Conservation (phyloP, 2,113 vertebrate genomes). For the Amblyopsis rosae region DNA sequence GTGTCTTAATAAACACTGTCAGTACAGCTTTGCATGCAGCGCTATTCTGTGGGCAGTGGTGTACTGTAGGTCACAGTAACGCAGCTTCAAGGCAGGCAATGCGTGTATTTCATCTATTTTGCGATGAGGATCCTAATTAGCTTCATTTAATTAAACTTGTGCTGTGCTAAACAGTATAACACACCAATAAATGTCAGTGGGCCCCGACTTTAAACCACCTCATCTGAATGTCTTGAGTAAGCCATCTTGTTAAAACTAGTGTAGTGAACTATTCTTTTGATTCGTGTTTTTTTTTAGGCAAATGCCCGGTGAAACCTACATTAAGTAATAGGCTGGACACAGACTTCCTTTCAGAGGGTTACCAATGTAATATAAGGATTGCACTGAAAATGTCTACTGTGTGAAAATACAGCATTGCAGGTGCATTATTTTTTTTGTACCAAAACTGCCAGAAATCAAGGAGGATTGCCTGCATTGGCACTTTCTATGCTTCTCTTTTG, state of each 20-base stretch:
- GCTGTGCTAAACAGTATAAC: constrained; percentile 43
- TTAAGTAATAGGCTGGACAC: neutral
- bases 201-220: constrained; percentile 24
- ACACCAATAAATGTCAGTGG: constrained; percentile 46
- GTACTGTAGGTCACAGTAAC: constrained; percentile 25
- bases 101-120: constrained; percentile 34
- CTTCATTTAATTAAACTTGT: constrained; percentile 53
- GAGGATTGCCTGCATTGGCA: neutral
- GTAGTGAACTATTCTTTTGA: neutral
- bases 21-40: constrained; percentile 14
- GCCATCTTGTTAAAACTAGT: constrained; percentile 18
- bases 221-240: constrained; percentile 38
- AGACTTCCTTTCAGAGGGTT: constrained; percentile 17
- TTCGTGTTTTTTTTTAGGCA: too few species aligned
- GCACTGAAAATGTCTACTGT: neutral
- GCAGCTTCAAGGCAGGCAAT: constrained; percentile 36
- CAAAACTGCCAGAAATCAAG: neutral
- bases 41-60: constrained; percentile 11
- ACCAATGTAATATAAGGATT: constrained; percentile 9
- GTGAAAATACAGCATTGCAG: neutral
- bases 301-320: too few species aligned
- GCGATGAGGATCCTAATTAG: constrained; percentile 58
- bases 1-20: neutral
- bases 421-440: neutral
- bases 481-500: neutral